Evolutionary conservation across 2,888 invertebrate species (phyloP).

Genomic region (Nudaria mundana): DNA sequence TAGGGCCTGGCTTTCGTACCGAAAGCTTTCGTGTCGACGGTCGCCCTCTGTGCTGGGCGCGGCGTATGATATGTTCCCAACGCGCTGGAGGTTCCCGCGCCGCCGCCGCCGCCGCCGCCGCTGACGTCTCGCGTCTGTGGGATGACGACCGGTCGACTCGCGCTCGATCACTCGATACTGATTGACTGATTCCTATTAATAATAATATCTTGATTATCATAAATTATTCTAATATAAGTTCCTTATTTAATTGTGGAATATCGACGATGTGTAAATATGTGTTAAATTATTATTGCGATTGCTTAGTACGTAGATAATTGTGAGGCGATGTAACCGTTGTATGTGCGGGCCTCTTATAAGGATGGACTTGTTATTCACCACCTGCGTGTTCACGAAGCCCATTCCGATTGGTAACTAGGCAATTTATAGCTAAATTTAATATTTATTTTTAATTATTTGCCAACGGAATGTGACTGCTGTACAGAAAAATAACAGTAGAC

Average conservation of each 20-base stretch:
- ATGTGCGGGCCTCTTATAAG: conserved; percentile 61
- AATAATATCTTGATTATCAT: conserved; percentile 72
- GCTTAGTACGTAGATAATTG: conserved; percentile 69
- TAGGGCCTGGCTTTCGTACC: conserved; percentile 59
- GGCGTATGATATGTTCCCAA: not conserved
- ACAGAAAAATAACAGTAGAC: conserved; percentile 67
- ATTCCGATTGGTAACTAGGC: conserved; percentile 77
- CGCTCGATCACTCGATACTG: conserved; percentile 60
- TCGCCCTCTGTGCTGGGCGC: conserved; percentile 26
- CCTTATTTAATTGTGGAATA: conserved; percentile 70
- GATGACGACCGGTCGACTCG: conserved; percentile 52
- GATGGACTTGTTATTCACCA: conserved; percentile 77
- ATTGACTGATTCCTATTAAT: conserved; percentile 79
- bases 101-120: conserved; percentile 20
- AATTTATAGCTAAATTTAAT: conserved; percentile 78
- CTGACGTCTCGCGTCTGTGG: conserved; percentile 39
- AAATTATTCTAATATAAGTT: conserved; percentile 77
- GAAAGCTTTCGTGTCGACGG: conserved; percentile 49
- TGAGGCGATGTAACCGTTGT: conserved; percentile 53
- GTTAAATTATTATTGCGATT: conserved; percentile 75
- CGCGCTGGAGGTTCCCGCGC: conserved; percentile 20
- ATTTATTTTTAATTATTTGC: conserved; percentile 71
- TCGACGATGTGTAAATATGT: conserved; percentile 73
- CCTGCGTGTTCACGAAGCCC: conserved; percentile 79
- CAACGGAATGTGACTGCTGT: conserved; percentile 79